A percentile compares a stretch with the other conserved stretches of the same genome.
phyloP scores from a whole-genome alignment of 2,113 vertebrate species.

The Myotis brandtii region DNA sequence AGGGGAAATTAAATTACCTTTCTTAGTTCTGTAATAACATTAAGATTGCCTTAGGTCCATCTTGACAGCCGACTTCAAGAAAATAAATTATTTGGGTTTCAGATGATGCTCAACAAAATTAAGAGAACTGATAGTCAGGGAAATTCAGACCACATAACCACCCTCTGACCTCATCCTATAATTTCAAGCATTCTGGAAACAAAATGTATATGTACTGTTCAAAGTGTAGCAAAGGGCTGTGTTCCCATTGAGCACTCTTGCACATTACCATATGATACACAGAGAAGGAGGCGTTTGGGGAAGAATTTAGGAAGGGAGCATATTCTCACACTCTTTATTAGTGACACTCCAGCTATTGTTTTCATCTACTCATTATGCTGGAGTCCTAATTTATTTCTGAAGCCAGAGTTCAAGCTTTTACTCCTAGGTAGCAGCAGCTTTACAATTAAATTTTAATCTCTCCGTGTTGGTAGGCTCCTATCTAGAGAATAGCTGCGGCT shows the following conservation, averaged over 20 bases:
- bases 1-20: conserved; percentile 1
- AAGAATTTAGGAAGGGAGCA: conserved; percentile 18
- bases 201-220: conserved; percentile 62
- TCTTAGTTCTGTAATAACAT: conserved; percentile 60
- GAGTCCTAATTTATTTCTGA: conserved; percentile 56
- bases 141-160: conserved; percentile 61
- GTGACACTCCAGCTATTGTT: conserved; percentile 39
- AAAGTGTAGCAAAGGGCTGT: conserved; percentile 51
- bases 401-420: conserved; percentile 60
- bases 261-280: conserved; percentile 31
- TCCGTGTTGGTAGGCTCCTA: conserved; percentile 46
- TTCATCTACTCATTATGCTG: conserved; percentile 37
- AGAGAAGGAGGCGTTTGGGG: conserved; percentile 27
- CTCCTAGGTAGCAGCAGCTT: conserved; percentile 68
- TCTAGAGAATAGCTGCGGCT: conserved; percentile 67
- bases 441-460: conserved; percentile 72
- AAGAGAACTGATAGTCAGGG: conserved; percentile 53
- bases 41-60: conserved; percentile 61
- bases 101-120: conserved; percentile 57
- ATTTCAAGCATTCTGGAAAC: conserved; percentile 55
- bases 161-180: conserved; percentile 59
- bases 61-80: conserved; percentile 33
- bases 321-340: conserved; percentile 50
- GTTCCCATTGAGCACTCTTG: conserved; percentile 55
- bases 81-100: conserved; percentile 64